Percentiles rank a stretch among this genome's conserved stretches.
Conservation (phyloP, 2,888 invertebrate species). For the Lithodes maja region DNA sequence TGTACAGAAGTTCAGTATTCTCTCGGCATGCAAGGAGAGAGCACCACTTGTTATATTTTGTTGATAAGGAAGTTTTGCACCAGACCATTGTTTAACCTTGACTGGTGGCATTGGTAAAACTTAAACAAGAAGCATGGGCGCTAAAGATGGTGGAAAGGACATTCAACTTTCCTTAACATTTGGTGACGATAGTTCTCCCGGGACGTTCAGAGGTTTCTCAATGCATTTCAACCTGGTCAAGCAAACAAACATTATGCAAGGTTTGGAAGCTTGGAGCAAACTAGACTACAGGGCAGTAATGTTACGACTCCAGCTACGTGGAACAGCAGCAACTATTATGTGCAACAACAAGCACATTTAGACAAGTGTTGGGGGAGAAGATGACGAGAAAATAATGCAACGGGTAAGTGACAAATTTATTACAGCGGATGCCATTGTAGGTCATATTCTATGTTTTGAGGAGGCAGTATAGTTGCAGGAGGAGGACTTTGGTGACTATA, state of each 20-base stretch:
- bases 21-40: no score
- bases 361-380: conserved; percentile 11
- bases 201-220: no score
- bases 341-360: conserved; percentile 13
- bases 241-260: not conserved
- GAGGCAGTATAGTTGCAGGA: conserved; percentile 15
- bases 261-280: not conserved
- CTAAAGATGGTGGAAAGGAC: no score
- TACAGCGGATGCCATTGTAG: conserved; percentile 26
- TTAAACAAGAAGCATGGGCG: no score
- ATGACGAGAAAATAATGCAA: not conserved
- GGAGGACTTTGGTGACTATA: conserved; percentile 26
- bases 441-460: conserved; percentile 10
- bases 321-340: conserved; percentile 1
- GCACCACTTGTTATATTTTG: no score
- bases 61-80: no score
- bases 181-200: no score
- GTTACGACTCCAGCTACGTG: not conserved
- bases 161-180: no score
- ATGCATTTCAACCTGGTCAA: not conserved
- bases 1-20: no score
- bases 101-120: no score
- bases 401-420: conserved; percentile 4
- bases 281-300: conserved; percentile 14
- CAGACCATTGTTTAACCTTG: no score